Percentiles rank a stretch among this genome's conserved stretches.
Evolutionary conservation across 1,140 invertebrate genomes (phyloP).

Genomic region (Drosophila subobscura): DNA sequence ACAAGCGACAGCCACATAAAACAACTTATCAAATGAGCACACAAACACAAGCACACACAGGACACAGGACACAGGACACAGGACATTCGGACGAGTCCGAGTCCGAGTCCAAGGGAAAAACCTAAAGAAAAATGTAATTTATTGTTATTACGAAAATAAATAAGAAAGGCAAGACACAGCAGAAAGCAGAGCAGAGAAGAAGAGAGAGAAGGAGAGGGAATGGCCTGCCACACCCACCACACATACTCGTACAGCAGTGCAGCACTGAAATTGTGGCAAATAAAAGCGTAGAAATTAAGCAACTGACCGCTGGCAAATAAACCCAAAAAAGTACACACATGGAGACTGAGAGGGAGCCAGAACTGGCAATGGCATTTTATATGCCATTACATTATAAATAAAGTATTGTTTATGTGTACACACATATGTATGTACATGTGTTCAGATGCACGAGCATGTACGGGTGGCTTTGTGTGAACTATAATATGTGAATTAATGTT

Average conservation of each 20-base stretch:
- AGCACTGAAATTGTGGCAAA: constrained; percentile 68
- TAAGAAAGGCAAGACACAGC: constrained; percentile 60
- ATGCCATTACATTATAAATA: constrained; percentile 80
- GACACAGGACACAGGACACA: constrained; percentile 17
- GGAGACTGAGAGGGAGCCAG: constrained; percentile 10
- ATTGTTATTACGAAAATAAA: constrained; percentile 82
- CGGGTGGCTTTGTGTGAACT: constrained; percentile 32
- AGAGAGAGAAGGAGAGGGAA: constrained; percentile 21
- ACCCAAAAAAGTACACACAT: constrained; percentile 37
- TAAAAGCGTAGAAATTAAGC: constrained; percentile 79
- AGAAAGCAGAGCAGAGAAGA: constrained; percentile 14
- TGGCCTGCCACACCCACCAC: constrained; percentile 40
- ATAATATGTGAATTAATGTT: constrained; percentile 55
- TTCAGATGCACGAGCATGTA: background rate
- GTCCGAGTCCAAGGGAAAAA: constrained; percentile 27
- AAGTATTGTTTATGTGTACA: constrained; percentile 73
- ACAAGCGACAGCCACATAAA: constrained; percentile 79
- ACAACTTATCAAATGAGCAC: constrained; percentile 77
- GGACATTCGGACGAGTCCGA: constrained; percentile 4
- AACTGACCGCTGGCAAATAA: constrained; percentile 76
- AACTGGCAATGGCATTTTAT: constrained; percentile 71
- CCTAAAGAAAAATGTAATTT: constrained; percentile 77
- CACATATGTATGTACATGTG: constrained; percentile 5
- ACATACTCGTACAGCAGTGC: constrained; percentile 38
- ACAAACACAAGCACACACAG: constrained; percentile 33